These are phyloP conservation scores for Nesidiocoris tenuis DNA, from an alignment of 2,888 invertebrate genomes.

Conservation along the genomic window DNA sequence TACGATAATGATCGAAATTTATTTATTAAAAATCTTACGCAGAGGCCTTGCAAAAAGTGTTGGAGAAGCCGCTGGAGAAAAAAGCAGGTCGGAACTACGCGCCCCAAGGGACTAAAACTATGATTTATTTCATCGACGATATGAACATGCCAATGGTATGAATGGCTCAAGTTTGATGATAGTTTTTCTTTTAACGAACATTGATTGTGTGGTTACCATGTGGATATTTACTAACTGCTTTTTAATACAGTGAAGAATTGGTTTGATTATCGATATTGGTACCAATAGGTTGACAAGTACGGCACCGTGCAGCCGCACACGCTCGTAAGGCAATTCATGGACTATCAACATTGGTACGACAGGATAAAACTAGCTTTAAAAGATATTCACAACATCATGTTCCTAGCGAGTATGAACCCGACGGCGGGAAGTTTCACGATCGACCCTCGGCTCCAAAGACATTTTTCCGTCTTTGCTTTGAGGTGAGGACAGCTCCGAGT, in stretches of 20 bases:
- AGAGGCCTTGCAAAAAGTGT: slow-evolving; percentile 82
- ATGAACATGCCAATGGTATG: slow-evolving; percentile 80
- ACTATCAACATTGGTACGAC: slow-evolving; percentile 96
- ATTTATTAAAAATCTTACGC: slow-evolving; percentile 43
- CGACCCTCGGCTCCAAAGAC: slow-evolving; percentile 82
- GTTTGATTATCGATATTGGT: too few species aligned
- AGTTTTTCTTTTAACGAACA: too few species aligned
- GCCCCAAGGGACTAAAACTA: slow-evolving; percentile 86
- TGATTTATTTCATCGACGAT: slow-evolving; percentile 93
- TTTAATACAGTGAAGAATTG: too few species aligned
- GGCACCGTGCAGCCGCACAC: slow-evolving; percentile 96
- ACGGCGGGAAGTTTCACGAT: slow-evolving; percentile 94
- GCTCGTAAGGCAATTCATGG: slow-evolving; percentile 86
- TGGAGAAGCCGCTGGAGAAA: slow-evolving; percentile 91
- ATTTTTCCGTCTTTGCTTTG: slow-evolving; percentile 83
- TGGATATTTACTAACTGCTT: too few species aligned
- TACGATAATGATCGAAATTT: not conserved
- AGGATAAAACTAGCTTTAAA: slow-evolving; percentile 79
- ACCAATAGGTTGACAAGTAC: slow-evolving; percentile 71
- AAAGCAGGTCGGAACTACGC: slow-evolving; percentile 92
- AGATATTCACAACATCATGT: slow-evolving; percentile 90
- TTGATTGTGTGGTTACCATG: too few species aligned
- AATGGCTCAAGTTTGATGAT: too few species aligned
- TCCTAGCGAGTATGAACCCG: slow-evolving; percentile 94
- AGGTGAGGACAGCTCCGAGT: too few species aligned